These are phyloP conservation scores for Microtus richardsoni DNA, from an alignment of 2,113 vertebrate species.

Conservation along the genomic window DNA sequence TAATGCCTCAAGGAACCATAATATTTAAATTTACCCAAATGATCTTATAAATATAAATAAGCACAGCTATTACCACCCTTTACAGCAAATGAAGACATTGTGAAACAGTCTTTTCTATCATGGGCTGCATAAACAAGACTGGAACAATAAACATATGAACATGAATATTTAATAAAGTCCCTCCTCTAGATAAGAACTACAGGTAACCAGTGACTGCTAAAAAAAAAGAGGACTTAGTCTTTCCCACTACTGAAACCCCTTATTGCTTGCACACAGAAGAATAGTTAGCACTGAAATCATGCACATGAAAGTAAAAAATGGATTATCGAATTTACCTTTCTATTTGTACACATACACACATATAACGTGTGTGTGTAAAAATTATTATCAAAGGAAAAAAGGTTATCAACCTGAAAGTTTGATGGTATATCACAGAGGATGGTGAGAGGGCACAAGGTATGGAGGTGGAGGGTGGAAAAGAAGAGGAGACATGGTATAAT, in stretches of 20 bases:
- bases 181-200: not conserved
- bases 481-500: not conserved
- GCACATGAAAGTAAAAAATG: not conserved
- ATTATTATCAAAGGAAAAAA: not conserved
- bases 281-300: not conserved
- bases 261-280: not conserved
- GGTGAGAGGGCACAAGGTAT: not conserved
- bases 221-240: not conserved
- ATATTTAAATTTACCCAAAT: not conserved
- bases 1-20: not conserved
- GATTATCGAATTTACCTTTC: not conserved
- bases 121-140: not conserved
- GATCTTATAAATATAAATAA: not conserved
- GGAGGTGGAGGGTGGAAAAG: fast-evolving
- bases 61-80: not conserved
- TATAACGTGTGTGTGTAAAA: not conserved
- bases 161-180: not conserved
- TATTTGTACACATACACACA: not conserved
- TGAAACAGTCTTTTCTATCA: not conserved
- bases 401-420: not conserved
- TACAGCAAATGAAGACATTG: not conserved
- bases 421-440: not conserved
- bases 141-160: not conserved
- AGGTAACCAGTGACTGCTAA: not conserved
- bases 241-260: too few species aligned